Evolutionary conservation across 1,140 invertebrate genomes (phyloP).

Genomic region (Zaprionus capensis): DNA sequence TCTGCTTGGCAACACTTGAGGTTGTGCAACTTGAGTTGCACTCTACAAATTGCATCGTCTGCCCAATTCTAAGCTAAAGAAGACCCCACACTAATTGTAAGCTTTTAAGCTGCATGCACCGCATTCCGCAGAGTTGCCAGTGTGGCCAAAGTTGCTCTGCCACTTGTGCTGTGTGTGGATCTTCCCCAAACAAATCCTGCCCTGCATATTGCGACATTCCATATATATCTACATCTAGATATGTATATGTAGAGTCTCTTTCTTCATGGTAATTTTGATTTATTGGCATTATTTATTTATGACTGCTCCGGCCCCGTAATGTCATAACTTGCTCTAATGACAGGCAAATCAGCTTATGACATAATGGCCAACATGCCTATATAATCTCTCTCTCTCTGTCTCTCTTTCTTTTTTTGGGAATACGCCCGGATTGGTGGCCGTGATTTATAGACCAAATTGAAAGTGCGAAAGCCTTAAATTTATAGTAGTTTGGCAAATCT

Average conservation of each 20-base stretch:
- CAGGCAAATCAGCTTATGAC: slow-evolving; percentile 76
- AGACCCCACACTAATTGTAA: slow-evolving; percentile 45
- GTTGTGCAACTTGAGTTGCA: slow-evolving; percentile 12
- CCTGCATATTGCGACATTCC: slow-evolving; percentile 51
- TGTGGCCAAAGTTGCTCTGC: not conserved
- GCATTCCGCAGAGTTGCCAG: slow-evolving; percentile 13
- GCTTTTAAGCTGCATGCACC: slow-evolving; percentile 39
- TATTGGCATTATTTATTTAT: slow-evolving; percentile 67
- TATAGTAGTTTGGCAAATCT: slow-evolving; percentile 60
- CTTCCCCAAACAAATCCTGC: slow-evolving; percentile 28
- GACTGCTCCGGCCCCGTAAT: slow-evolving; percentile 22
- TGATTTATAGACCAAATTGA: slow-evolving; percentile 66
- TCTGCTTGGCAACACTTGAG: not conserved
- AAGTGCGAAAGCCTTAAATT: slow-evolving; percentile 62
- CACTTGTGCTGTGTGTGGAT: not conserved
- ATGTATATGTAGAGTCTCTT: not conserved
- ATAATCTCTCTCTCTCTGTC: slow-evolving; percentile 7
- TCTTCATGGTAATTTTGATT: slow-evolving; percentile 63
- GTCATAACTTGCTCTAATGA: slow-evolving; percentile 62
- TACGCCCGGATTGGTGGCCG: slow-evolving; percentile 18
- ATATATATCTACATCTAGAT: not conserved
- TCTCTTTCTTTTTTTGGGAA: not conserved
- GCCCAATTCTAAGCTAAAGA: slow-evolving; percentile 19
- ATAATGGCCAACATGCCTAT: slow-evolving; percentile 57
- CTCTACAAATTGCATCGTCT: slow-evolving; percentile 29